phyloP scores from a whole-genome alignment of 2,113 vertebrate genomes.

The Chlorodrepanis virens region DNA sequence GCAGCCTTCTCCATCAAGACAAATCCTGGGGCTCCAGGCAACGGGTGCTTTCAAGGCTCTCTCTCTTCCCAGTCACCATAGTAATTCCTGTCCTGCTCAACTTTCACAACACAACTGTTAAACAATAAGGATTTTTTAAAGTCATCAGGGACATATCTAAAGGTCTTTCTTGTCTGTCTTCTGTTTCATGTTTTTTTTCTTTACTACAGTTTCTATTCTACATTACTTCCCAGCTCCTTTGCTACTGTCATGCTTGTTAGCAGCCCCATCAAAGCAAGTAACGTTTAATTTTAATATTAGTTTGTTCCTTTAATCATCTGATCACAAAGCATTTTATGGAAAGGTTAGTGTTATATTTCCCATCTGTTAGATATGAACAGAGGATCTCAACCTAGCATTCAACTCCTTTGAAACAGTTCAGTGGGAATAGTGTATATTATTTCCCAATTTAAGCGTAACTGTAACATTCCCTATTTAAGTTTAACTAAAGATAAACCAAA shows the following conservation, averaged over 20 bases:
- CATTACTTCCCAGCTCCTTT: not conserved
- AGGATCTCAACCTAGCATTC: not conserved
- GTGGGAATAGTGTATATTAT: not conserved
- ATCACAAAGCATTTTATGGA: not conserved
- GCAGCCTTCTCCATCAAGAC: not conserved
- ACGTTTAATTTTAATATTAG: not conserved
- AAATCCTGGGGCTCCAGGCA: not conserved
- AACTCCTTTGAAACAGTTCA: not conserved
- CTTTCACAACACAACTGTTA: not conserved
- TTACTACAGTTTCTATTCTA: not conserved
- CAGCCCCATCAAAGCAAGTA: rapidly evolving
- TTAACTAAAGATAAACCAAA: not conserved
- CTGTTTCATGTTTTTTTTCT: not conserved
- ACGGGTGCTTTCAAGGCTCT: rapidly evolving
- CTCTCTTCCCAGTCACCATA: not conserved
- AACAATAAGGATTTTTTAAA: not conserved
- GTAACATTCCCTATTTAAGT: not conserved
- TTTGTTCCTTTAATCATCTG: not conserved
- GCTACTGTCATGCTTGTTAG: not conserved
- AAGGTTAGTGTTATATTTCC: not conserved
- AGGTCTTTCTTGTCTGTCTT: not conserved
- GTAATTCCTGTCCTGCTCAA: not conserved
- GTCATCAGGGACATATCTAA: not conserved
- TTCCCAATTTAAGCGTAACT: not conserved
- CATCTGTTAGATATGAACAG: not conserved